phyloP scores from a whole-genome alignment of 2,888 invertebrate species.

The Phalangium opilio region DNA sequence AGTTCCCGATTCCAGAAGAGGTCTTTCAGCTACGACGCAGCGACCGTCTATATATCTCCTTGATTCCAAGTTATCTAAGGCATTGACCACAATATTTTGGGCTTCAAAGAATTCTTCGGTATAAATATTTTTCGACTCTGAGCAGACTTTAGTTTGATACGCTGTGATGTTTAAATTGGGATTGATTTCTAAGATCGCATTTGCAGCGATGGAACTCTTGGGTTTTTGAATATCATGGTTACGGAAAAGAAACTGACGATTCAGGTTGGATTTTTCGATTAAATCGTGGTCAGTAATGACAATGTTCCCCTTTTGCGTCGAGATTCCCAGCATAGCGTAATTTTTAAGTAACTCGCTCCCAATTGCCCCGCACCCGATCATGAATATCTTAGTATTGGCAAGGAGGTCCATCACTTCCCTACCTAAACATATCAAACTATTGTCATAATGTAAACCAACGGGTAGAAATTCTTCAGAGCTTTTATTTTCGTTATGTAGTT shows the following conservation, averaged over 20 bases:
- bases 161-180: constrained; percentile 28
- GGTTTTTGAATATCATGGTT: constrained; percentile 31
- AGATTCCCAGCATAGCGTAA: constrained; percentile 30
- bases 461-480: too few species aligned
- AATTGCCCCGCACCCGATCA: constrained; percentile 35
- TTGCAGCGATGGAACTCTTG: constrained; percentile 30
- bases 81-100: constrained; percentile 30
- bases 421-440: background rate
- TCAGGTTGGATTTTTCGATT: constrained; percentile 34
- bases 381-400: constrained; percentile 3
- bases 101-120: constrained; percentile 28
- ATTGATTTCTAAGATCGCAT: constrained; percentile 29
- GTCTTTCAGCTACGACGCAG: constrained; percentile 30
- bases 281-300: constrained; percentile 33
- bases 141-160: constrained; percentile 29
- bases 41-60: constrained; percentile 32
- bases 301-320: constrained; percentile 17
- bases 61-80: constrained; percentile 33
- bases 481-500: background rate
- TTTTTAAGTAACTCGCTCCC: constrained; percentile 34
- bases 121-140: constrained; percentile 28
- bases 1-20: constrained; percentile 33
- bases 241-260: constrained; percentile 33
- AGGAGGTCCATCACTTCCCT: background rate
- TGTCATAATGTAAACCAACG: background rate